These are phyloP conservation scores for Acromyrmex echinatior DNA, from an alignment of 1,140 invertebrate genomes.

Conservation along the genomic window DNA sequence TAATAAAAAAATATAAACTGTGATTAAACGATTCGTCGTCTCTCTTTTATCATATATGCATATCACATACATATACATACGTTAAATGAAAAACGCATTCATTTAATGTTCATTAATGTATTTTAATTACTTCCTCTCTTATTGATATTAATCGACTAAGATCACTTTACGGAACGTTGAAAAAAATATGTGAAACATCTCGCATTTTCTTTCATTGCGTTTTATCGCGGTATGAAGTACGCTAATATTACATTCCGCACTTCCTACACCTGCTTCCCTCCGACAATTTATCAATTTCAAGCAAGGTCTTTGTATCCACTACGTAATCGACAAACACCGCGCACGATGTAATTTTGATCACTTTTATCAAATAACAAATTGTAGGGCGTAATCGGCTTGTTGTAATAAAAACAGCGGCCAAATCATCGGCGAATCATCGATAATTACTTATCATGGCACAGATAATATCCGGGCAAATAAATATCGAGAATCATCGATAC, in stretches of 20 bases:
- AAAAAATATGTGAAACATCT: neutral
- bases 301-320: neutral
- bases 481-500: neutral
- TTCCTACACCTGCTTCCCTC: neutral
- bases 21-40: neutral
- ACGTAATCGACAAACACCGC: neutral
- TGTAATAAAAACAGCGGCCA: no score
- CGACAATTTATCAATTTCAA: conserved; percentile 1
- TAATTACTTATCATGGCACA: conserved; percentile 4
- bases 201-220: neutral
- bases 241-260: neutral
- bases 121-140: neutral
- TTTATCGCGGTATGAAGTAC: neutral
- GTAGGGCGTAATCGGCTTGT: no score
- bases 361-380: conserved; percentile 5
- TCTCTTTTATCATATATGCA: neutral
- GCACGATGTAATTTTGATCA: neutral
- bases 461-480: conserved; percentile 21
- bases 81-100: neutral
- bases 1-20: neutral
- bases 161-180: neutral
- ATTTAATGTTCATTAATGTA: neutral
- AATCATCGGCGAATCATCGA: neutral
- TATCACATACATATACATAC: no score
- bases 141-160: conserved; percentile 12